Evolutionary conservation across 2,113 vertebrate species (phyloP).

Genomic region (Lamprotornis superbus): DNA sequence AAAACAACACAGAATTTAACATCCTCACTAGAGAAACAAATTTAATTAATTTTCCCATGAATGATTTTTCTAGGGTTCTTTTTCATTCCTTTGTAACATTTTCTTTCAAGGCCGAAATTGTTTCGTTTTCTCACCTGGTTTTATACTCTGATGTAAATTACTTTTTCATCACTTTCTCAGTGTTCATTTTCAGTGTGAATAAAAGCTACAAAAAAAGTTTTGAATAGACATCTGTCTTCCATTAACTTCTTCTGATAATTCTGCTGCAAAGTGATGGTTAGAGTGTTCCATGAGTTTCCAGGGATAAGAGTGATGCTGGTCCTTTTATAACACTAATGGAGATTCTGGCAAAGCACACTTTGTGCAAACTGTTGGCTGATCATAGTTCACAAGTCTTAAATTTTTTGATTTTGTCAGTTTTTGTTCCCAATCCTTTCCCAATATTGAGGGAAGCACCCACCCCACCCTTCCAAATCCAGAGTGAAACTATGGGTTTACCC

Average conservation of each 20-base stretch:
- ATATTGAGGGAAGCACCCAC: rapidly evolving
- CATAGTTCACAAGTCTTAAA: background rate
- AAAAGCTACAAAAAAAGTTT: background rate
- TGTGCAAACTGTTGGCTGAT: background rate
- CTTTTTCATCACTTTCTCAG: background rate
- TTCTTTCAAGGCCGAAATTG: background rate
- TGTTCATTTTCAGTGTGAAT: background rate
- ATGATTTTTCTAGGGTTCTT: background rate
- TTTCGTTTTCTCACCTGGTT: background rate
- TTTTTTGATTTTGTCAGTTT: background rate
- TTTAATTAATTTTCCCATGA: background rate
- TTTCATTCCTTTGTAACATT: background rate
- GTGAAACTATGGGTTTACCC: background rate
- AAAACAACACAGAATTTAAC: background rate
- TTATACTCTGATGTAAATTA: background rate
- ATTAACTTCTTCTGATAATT: background rate
- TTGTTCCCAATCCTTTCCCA: background rate
- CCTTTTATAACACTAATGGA: background rate
- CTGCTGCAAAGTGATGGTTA: background rate
- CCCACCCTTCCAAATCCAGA: rapidly evolving
- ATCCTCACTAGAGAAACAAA: background rate
- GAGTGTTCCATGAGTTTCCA: background rate
- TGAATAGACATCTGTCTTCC: background rate
- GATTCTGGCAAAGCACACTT: background rate
- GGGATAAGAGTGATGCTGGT: background rate